Conservation (phyloP, 1,140 invertebrate genomes). For the Stratiolaelaps scimitus region DNA sequence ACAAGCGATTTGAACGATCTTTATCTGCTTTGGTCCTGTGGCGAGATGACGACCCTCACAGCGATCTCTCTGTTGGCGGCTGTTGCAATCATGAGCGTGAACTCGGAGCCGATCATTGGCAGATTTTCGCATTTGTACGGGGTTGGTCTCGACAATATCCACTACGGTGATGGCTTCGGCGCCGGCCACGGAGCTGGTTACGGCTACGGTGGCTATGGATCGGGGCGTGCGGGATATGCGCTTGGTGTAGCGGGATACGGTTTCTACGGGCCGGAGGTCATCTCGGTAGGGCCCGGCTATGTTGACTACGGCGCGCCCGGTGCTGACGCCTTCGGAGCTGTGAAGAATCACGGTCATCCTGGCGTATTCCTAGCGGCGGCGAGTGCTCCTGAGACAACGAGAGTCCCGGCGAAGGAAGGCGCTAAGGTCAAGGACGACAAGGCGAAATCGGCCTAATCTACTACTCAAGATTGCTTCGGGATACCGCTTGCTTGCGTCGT, state of each 20-base stretch:
- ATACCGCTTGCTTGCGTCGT: too few relatives aligned
- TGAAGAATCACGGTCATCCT: background rate
- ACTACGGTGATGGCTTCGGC: background rate
- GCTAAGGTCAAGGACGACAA: background rate
- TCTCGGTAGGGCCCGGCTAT: background rate
- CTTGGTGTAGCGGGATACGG: background rate
- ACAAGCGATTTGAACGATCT: too few relatives aligned
- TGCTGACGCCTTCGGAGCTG: background rate
- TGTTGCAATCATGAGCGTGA: background rate
- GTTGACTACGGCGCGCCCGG: conserved; percentile 3
- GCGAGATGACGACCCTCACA: too few relatives aligned
- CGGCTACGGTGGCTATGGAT: too few relatives aligned
- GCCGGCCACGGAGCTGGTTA: background rate
- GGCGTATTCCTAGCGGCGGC: background rate
- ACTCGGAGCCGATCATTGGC: background rate
- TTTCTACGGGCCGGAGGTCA: background rate
- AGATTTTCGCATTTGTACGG: conserved; percentile 15
- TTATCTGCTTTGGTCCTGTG: too few relatives aligned
- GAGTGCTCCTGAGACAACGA: background rate
- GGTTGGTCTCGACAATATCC: conserved; percentile 6
- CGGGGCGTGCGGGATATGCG: background rate
- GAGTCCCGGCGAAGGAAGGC: conserved; percentile 1
- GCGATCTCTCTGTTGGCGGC: too few relatives aligned
- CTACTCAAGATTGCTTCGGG: too few relatives aligned
- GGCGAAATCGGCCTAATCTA: too few relatives aligned